Evolutionary conservation across 1,140 invertebrate genomes (phyloP).

Genomic region (Camponotus vicinus): DNA sequence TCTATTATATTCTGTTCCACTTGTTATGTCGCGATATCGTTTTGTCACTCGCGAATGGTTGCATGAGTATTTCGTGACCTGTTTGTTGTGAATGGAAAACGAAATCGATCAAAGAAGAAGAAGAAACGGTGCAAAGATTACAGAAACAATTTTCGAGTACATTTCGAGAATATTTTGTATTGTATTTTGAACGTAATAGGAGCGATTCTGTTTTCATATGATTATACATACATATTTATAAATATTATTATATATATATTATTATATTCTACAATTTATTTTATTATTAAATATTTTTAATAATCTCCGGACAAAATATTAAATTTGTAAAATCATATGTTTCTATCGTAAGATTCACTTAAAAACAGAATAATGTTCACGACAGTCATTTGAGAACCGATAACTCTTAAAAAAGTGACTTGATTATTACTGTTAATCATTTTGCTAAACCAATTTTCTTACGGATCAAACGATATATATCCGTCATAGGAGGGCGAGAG

Average conservation of each 20-base stretch:
- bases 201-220: not conserved
- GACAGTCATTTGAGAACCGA: not conserved
- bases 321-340: not conserved
- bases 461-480: not conserved
- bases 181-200: not conserved
- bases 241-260: not conserved
- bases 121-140: not conserved
- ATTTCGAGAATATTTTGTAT: not conserved
- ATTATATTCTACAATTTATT: not conserved
- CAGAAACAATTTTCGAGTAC: not conserved
- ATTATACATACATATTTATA: not conserved
- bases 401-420: not conserved
- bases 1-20: slow-evolving; percentile 16
- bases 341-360: not conserved
- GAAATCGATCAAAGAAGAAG: not conserved
- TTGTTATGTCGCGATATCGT: not conserved
- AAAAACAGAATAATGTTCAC: not conserved
- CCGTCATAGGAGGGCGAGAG: too few relatives aligned
- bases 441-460: not conserved
- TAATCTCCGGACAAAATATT: not conserved
- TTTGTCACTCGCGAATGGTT: slow-evolving; percentile 15
- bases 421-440: not conserved
- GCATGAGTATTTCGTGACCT: slow-evolving; percentile 32
- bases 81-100: slow-evolving; percentile 1
- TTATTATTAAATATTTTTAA: not conserved